Evolutionary conservation across 2,888 invertebrate genomes (phyloP), one percentile per base, ranked within the genome.

Genomic region (Pharmacophagus antenor): DNA sequence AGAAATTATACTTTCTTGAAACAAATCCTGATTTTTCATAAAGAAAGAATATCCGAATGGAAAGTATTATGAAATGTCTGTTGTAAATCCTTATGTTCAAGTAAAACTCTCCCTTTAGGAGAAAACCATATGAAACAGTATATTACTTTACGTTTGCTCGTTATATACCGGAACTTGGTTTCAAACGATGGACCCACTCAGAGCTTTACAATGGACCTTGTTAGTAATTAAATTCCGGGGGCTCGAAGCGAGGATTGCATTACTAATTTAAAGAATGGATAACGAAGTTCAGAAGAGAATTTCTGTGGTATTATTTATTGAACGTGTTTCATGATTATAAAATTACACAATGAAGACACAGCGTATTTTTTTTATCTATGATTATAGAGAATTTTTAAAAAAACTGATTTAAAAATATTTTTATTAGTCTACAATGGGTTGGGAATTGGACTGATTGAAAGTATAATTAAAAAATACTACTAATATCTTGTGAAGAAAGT

Each of bases 241-340:
- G 25, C 54, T 27, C 44, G 46, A 54, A 54, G 54, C 46, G 54
- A 46, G 27, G 46, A 54, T 44, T 54, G 46, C 54, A 54, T 54
- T 54, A 27, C 20, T 23, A 46, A 54, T 46, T 54, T 21, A 21
- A 21, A 47, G 20, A 15, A 20, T 15, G 47, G 4, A 47, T 47
- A 47, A 44, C 18, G 18, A 8, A 44, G 0, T 44, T 1, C 18
- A 10, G 10, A 44, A 7, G 18, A 18, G 18, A 44, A 44, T 44
- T 44, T 44, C 42, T 7, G 10, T 44, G 42, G 8, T 44, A n/a
- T 18, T 44, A 44, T 18, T 44, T 44, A 41, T 5, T 41, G 5
- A 41, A n/a, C 41, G 5, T n/a, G 4, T 41, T 41, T n/a, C 41
- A n/a, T n/a, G n/a, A 41, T n/a, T 41, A n/a, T n/a, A 10, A 15